These are phyloP conservation scores for Gnathonemus echidnorhynchus DNA, from an alignment of 2,113 vertebrate genomes.

Conservation along the genomic window DNA sequence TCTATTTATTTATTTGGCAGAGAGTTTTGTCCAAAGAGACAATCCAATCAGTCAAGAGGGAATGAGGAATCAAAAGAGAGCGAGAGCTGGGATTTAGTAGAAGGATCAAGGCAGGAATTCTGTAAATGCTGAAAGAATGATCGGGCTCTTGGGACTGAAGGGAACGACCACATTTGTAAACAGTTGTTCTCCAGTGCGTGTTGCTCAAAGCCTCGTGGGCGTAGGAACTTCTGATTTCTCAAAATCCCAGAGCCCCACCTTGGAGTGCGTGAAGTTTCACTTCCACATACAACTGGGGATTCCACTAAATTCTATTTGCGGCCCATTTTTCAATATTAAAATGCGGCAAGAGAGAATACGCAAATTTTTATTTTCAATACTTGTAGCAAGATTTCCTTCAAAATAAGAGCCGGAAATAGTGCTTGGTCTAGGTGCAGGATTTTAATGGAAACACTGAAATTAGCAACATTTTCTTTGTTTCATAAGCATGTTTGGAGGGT, in stretches of 20 bases:
- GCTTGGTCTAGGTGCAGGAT: background rate
- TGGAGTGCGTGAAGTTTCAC: background rate
- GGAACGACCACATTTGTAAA: background rate
- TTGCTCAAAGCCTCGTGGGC: background rate
- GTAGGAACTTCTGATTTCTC: background rate
- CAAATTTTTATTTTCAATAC: background rate
- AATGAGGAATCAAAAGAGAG: background rate
- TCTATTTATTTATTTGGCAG: background rate
- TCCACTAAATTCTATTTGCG: background rate
- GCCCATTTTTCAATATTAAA: background rate
- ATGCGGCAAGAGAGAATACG: background rate
- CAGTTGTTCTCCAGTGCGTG: background rate
- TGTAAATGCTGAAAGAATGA: background rate
- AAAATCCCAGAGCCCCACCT: background rate
- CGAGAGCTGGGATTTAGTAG: background rate
- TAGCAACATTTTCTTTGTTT: background rate
- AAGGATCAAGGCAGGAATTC: background rate
- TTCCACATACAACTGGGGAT: background rate
- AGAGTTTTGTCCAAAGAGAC: background rate
- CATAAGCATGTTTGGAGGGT: background rate
- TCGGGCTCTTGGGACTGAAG: background rate
- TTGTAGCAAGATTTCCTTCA: background rate
- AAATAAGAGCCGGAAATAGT: background rate
- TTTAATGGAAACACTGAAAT: background rate
- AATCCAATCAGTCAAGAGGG: background rate